Conservation (phyloP, 2,888 invertebrate species). For the Tortrix viridana region DNA sequence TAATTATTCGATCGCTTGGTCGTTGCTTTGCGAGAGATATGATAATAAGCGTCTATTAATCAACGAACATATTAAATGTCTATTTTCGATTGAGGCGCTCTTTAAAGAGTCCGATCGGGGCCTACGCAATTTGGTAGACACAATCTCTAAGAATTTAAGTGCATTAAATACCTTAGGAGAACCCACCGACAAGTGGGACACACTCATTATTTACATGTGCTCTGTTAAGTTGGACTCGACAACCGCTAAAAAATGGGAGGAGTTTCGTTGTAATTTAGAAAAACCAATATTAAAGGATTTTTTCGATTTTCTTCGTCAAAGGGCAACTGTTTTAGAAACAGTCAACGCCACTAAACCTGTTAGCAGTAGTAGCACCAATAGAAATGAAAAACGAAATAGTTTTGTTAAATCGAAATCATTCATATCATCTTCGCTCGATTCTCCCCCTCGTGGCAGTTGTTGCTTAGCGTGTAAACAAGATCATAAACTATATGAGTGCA, state of each 20-base stretch:
- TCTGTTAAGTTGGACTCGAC: too few relatives aligned
- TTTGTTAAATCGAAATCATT: constrained; percentile 7
- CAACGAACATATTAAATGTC: too few relatives aligned
- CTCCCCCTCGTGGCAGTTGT: constrained; percentile 6
- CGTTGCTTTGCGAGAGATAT: too few relatives aligned
- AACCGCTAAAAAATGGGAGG: background rate
- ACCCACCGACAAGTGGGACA: too few relatives aligned
- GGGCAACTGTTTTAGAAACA: background rate
- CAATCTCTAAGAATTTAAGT: too few relatives aligned
- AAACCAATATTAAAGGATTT: background rate
- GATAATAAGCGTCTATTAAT: too few relatives aligned
- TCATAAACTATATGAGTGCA: constrained; percentile 14
- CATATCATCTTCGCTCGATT: background rate
- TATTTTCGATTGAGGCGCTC: too few relatives aligned
- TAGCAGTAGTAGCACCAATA: background rate
- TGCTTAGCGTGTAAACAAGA: constrained; percentile 7
- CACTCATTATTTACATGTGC: too few relatives aligned
- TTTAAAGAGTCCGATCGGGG: too few relatives aligned
- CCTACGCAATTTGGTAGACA: too few relatives aligned
- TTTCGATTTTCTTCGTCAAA: constrained; percentile 5
- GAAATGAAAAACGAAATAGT: background rate
- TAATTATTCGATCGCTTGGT: too few relatives aligned
- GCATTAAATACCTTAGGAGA: too few relatives aligned
- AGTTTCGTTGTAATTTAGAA: background rate
- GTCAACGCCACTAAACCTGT: background rate